Percentiles rank a stretch among this genome's conserved stretches.
Evolutionary conservation across 2,797 vertebrate genomes (phyloP).

Genomic region (Lacerta viridis): DNA sequence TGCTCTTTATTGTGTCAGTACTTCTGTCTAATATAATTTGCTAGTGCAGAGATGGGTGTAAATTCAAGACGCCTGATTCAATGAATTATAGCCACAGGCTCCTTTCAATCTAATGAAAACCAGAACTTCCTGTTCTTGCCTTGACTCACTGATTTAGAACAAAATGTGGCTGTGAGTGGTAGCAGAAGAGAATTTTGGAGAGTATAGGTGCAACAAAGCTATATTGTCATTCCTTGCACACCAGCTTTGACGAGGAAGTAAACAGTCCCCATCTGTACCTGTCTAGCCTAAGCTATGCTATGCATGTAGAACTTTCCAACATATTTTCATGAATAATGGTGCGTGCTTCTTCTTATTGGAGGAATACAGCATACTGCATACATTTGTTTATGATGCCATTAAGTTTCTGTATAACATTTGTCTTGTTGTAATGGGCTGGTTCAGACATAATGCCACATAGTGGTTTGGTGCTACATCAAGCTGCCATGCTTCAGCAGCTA

Average conservation of each 20-base stretch:
- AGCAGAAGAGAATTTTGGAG: background rate
- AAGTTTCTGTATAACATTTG: constrained; percentile 73
- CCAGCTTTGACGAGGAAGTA: background rate
- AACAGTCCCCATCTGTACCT: background rate
- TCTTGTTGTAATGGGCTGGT: background rate
- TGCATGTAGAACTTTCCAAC: background rate
- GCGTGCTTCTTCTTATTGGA: constrained; percentile 92
- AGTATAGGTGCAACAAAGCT: background rate
- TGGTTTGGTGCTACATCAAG: background rate
- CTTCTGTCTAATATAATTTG: background rate
- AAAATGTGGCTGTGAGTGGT: background rate
- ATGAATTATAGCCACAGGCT: background rate
- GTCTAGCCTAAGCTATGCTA: background rate
- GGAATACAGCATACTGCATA: constrained; percentile 83
- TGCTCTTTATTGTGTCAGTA: background rate
- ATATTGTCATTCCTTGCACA: background rate
- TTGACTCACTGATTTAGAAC: background rate
- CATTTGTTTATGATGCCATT: background rate
- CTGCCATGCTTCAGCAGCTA: background rate
- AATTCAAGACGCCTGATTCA: background rate
- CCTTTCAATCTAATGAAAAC: background rate
- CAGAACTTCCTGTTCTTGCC: background rate
- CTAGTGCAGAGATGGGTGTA: background rate
- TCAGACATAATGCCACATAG: background rate
- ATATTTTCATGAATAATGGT: background rate